These are phyloP conservation scores for Daboia siamensis DNA, from an alignment of 2,113 vertebrate genomes.

Conservation along the genomic window DNA sequence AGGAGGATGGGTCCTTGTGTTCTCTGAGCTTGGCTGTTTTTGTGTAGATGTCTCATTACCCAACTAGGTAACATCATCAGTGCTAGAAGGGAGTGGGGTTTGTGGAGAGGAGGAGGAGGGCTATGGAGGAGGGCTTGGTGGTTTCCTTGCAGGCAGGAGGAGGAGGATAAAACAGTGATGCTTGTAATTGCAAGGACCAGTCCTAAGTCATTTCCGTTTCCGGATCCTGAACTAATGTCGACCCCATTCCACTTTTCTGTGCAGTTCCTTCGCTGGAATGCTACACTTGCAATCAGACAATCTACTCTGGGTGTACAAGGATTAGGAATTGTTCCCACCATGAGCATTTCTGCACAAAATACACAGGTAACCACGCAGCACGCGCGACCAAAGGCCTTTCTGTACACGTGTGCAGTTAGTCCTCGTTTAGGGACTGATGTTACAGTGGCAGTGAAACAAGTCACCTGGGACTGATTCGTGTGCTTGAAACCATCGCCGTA, in stretches of 20 bases:
- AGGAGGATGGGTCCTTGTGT: too few relatives aligned
- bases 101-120: too few relatives aligned
- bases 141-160: too few relatives aligned
- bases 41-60: too few relatives aligned
- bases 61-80: too few relatives aligned
- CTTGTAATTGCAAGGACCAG: too few relatives aligned
- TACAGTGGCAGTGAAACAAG: background rate
- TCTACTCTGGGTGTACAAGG: accelerated
- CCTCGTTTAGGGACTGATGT: background rate
- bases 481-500: too few relatives aligned
- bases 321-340: background rate
- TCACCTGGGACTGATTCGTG: background rate
- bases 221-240: background rate
- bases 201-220: background rate
- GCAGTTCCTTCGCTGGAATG: background rate
- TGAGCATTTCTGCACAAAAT: background rate
- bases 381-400: background rate
- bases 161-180: too few relatives aligned
- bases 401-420: background rate
- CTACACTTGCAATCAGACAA: background rate
- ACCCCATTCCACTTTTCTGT: background rate
- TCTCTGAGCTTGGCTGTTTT: too few relatives aligned
- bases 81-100: too few relatives aligned
- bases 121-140: too few relatives aligned
- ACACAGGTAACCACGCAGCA: background rate